These are phyloP conservation scores for Festucalex cinctus DNA, from an alignment of 2,113 vertebrate genomes.

Conservation along the genomic window DNA sequence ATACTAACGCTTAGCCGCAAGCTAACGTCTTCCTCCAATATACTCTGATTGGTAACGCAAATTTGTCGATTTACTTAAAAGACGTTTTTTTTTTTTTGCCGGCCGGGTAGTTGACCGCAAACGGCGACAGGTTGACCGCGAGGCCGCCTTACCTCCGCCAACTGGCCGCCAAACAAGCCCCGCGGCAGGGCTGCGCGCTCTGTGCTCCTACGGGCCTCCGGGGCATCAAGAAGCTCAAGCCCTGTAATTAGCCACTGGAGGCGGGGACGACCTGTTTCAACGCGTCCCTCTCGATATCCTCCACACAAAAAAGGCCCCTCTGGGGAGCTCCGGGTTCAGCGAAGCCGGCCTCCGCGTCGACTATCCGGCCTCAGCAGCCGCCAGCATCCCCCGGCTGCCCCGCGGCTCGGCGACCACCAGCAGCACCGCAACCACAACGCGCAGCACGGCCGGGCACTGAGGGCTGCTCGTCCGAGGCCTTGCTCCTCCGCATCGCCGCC, in stretches of 20 bases:
- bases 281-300: neutral
- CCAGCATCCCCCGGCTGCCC: conserved; percentile 32
- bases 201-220: conserved; percentile 49
- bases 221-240: conserved; percentile 35
- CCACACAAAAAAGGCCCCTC: neutral
- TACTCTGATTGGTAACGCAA: too few relatives aligned
- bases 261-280: neutral
- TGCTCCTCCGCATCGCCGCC: neutral
- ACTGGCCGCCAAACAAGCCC: conserved; percentile 46
- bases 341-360: conserved; percentile 30
- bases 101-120: too few relatives aligned
- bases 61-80: too few relatives aligned
- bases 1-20: conserved; percentile 32
- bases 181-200: conserved; percentile 42
- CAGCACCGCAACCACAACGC: neutral
- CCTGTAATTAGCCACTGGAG: neutral
- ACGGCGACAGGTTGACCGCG: too few relatives aligned
- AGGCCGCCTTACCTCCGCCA: conserved; percentile 51
- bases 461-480: neutral
- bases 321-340: neutral
- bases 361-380: conserved; percentile 23
- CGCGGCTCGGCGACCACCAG: neutral
- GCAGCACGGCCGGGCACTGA: neutral
- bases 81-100: too few relatives aligned
- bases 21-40: conserved; percentile 28